Conservation (phyloP, 2,797 vertebrate genomes). For the Centropyge bicolor region DNA sequence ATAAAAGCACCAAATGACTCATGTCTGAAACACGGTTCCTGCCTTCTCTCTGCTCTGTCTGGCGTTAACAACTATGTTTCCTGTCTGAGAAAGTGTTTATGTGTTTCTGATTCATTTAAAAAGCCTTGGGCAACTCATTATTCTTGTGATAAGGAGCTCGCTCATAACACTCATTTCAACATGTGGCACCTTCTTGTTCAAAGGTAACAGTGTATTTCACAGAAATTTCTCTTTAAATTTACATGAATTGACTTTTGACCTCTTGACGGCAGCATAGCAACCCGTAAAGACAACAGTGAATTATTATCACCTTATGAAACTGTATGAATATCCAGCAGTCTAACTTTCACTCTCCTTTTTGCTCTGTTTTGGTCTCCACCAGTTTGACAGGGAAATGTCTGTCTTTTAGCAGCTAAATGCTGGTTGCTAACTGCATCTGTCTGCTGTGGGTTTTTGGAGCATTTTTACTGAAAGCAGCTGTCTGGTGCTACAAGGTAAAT, state of each 20-base stretch:
- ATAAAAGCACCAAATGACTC: conserved; percentile 18
- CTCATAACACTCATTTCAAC: background rate
- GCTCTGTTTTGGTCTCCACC: background rate
- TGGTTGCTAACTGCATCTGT: background rate
- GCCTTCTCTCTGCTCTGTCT: background rate
- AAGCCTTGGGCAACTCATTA: conserved; percentile 2
- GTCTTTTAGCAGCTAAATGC: background rate
- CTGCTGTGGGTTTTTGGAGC: background rate
- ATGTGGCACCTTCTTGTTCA: background rate
- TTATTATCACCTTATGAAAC: background rate
- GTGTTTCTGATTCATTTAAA: background rate
- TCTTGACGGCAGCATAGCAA: background rate
- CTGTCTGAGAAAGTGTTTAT: background rate
- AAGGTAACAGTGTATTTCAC: background rate
- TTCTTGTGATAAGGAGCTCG: background rate
- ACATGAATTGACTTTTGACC: background rate
- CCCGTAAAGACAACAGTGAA: background rate
- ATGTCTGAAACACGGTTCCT: conserved; percentile 1
- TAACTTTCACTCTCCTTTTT: background rate
- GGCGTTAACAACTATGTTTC: conserved; percentile 3
- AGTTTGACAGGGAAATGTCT: background rate
- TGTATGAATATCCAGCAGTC: too few relatives aligned
- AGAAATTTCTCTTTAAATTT: background rate
- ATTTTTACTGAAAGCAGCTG: conserved; percentile 8
- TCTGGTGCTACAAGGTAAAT: background rate